Base-by-base conservation (phyloP, 2,888 invertebrate genomes). In the Drosophila parthenogenetica region DNA sequence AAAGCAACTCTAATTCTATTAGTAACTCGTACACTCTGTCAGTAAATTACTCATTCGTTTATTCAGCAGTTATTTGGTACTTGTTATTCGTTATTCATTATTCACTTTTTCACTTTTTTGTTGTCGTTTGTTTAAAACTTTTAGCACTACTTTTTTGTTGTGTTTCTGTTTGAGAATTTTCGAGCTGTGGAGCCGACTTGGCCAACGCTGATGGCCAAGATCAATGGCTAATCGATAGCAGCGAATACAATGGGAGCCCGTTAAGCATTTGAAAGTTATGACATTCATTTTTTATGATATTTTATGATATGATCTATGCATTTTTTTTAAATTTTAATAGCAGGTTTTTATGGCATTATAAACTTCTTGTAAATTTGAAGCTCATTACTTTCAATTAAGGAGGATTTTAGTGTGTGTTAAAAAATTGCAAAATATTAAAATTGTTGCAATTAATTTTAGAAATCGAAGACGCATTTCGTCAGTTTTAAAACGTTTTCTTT, bases 191-290 rank as follows among this genome's bases (percentile, higher is more conserved):
- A 19, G 29, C 29, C 29, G 29, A 29, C 29, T 22, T 25, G 17
- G 46, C 4, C 45, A 14, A 50, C 60, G 29, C 43, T 37, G 69
- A 65, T 81, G 69, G 89, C 89, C 82, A 83, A 83, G 82, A 83
- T 83, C 82, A 83, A 89, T 85, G 88, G 75, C 77, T 81, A 85
- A 74, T 68, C 62, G 70, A 62, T 71, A 60, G 63, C 69, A 57
- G 51, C 64, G 54, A 29, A 29, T 1, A 29, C 29, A 29, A 29
- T 29, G 29, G 29, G 5, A 29, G 29, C 7, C 29, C 58, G 16
- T 54, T 70, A 59, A 48, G 48, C 46, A 66, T 65, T 51, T 45
- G 29, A 25, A 29, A 29, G 29, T 29, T 29, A 29, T 29, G 29
- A 29, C 29, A 29, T 29, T 29, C 8, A 29, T 29, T 29, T 29